phyloP scores from a whole-genome alignment of 1,140 invertebrate genomes.

The Holotrichia oblita region DNA sequence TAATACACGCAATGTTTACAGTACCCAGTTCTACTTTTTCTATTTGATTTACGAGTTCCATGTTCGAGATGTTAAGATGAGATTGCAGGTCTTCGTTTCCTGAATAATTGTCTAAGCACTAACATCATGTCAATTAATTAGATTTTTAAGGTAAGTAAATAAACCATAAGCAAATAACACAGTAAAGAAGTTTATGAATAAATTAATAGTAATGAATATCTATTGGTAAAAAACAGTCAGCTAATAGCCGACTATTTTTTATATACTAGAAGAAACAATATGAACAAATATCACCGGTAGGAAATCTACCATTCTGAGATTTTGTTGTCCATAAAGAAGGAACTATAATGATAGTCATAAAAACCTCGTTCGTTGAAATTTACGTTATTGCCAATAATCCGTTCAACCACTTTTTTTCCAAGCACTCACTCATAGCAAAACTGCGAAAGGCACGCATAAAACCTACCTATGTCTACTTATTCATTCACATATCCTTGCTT shows the following conservation, averaged over 20 bases:
- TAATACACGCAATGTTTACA: no score
- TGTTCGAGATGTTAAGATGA: no score
- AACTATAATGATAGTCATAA: neutral
- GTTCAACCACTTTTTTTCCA: constrained; percentile 1
- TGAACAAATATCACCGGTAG: neutral
- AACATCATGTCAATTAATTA: no score
- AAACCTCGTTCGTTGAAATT: neutral
- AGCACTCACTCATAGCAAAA: neutral
- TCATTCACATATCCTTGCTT: neutral
- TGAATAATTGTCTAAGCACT: no score
- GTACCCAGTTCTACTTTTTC: no score
- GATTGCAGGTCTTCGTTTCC: no score
- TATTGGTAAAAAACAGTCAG: neutral
- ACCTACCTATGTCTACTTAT: neutral
- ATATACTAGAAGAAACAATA: neutral
- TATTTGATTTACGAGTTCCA: no score
- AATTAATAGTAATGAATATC: no score
- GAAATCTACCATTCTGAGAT: neutral
- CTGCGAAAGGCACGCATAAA: neutral
- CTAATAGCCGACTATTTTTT: neutral
- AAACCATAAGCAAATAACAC: no score
- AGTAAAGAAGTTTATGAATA: no score
- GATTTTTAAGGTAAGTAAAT: no score
- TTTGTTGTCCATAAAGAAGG: constrained; percentile 1
- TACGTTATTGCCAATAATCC: constrained; percentile 11